Evolutionary conservation across 53 echinoderm and acorn worm genomes (phyloP), one percentile per base, ranked within the genome.

Genomic region (Paelopatides confundens): DNA sequence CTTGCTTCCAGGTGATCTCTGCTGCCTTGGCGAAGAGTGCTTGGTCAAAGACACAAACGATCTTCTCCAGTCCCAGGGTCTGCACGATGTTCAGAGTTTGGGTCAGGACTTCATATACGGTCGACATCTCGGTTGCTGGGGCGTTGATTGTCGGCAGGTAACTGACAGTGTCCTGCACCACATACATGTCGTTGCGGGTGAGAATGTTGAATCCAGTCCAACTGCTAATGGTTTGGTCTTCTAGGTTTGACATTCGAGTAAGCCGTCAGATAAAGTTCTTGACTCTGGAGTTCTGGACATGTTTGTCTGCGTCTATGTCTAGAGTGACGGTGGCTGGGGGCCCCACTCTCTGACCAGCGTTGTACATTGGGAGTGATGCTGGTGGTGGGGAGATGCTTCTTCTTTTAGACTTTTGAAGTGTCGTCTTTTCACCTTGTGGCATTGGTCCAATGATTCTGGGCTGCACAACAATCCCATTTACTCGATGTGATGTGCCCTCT

Each of bases 121-220:
- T 88, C 11, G 88, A 46, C 85, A 92, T 85, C 32, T 92, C 38
- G 17, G 88, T 92, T 50, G 85, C 88, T 11, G 88, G 85, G 24
- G 92, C 87, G 88, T 91, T 88, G 39, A 92, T 85, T 40, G 92
- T 88, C 12, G 92, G 92, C 15, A 85, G 70, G 77, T 92, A 92
- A 46, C 92, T 66, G 7, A 92, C 35, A 14, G 18, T 85, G 66
- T 89, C 86, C 63, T 85, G 66, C 37, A 28, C 17, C 24, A 85
- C 85, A 7, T 46, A 7, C 4, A 77, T 46, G 7, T 88, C 8
- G 64, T 88, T 85, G 12, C 79, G 33, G 12, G 71, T 77, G 8
- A 76, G 67, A 11, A 88, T 85, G 81, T 92, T 88, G 37, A 88
- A 88, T 3, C 88, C 92, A 1, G 88, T 92, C 88, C 92, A 92